phyloP scores from a whole-genome alignment of 2,888 invertebrate genomes.

The Eilema depressum region DNA sequence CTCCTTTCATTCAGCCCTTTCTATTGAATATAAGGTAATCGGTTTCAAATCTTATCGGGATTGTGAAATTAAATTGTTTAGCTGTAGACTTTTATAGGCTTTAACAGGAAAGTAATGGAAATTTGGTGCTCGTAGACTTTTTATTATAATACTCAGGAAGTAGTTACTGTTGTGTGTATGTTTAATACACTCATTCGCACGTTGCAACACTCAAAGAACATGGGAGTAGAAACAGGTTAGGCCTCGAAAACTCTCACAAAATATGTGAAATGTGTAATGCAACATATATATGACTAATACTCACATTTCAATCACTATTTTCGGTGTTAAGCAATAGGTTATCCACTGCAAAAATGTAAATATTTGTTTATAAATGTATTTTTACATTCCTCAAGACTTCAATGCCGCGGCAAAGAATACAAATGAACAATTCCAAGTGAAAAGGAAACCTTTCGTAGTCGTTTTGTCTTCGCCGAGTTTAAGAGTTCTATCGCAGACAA shows the following conservation, averaged over 20 bases:
- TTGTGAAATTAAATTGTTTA: conserved; percentile 33
- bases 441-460: neutral
- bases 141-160: neutral
- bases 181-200: no score
- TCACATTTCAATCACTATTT: no score
- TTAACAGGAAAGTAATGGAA: neutral
- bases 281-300: no score
- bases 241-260: no score
- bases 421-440: neutral
- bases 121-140: neutral
- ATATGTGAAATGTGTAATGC: no score
- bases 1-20: conserved; percentile 32
- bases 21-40: conserved; percentile 41
- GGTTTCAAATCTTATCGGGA: conserved; percentile 40
- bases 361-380: neutral
- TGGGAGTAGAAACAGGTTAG: no score
- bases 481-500: neutral
- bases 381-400: neutral
- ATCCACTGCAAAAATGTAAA: no score
- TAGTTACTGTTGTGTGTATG: no score
- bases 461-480: neutral
- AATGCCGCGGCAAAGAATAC: neutral
- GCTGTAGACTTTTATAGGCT: conserved; percentile 3
- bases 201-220: no score
- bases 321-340: no score